Evolutionary conservation across 2,113 vertebrate genomes (phyloP).

Genomic region (Delphinapterus leucas): DNA sequence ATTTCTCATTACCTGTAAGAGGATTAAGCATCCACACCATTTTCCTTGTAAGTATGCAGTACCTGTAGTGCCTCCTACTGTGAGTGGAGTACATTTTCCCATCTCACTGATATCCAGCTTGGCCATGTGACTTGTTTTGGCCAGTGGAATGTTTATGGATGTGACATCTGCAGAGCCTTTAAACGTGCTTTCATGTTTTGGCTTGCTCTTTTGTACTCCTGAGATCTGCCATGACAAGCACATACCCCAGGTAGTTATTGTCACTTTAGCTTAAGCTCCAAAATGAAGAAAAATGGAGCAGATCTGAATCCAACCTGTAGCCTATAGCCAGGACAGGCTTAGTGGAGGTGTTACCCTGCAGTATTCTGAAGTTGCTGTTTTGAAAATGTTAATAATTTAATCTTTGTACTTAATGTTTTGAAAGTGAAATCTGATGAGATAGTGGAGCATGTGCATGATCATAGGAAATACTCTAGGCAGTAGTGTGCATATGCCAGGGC

Average conservation of each 20-base stretch:
- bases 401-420: background rate
- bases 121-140: background rate
- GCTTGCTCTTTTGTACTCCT: background rate
- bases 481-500: background rate
- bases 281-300: background rate
- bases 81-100: background rate
- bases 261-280: background rate
- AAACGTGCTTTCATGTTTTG: background rate
- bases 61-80: background rate
- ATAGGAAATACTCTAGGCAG: background rate
- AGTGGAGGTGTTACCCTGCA: background rate
- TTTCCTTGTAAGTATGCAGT: background rate
- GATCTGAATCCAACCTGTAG: background rate
- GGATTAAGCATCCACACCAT: background rate
- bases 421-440: background rate
- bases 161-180: background rate
- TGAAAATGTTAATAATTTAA: background rate
- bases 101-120: background rate
- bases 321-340: background rate
- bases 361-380: background rate
- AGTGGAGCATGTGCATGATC: background rate
- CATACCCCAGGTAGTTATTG: background rate
- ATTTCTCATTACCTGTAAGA: background rate
- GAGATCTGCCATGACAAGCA: background rate
- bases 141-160: background rate